Conservation (phyloP, 2,888 invertebrate species). For the Campopleginae sp. region DNA sequence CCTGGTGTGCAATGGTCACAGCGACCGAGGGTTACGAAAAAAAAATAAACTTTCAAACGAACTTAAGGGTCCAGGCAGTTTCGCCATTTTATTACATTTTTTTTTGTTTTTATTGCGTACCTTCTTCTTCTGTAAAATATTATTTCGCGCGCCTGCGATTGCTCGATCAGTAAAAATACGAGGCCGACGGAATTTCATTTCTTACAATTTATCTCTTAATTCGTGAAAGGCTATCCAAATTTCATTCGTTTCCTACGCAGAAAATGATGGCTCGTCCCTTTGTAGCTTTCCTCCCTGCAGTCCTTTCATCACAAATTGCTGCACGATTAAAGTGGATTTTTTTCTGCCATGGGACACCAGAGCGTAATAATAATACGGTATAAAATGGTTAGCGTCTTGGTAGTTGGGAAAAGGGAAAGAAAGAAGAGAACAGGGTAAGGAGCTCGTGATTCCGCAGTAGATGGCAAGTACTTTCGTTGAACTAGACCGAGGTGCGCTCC, state of each 20-base stretch:
- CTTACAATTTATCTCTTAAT: neutral
- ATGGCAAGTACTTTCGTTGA: constrained; percentile 20
- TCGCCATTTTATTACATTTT: neutral
- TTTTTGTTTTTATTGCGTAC: neutral
- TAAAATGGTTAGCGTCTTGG: constrained; percentile 21
- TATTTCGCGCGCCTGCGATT: neutral
- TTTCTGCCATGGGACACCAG: constrained; percentile 4
- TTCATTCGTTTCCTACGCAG: neutral
- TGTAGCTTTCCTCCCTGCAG: neutral
- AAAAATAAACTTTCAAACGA: constrained; percentile 2
- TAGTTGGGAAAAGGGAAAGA: neutral
- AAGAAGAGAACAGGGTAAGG: neutral
- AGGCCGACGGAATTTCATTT: neutral
- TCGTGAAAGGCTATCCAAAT: neutral
- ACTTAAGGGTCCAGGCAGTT: neutral
- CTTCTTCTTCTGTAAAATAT: neutral
- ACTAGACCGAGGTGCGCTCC: constrained; percentile 6
- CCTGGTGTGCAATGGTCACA: constrained; percentile 1
- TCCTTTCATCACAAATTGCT: constrained; percentile 22
- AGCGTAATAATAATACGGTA: constrained; percentile 26
- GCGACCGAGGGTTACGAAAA: neutral
- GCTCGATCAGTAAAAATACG: neutral
- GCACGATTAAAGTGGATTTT: constrained; percentile 29
- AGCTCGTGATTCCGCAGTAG: constrained; percentile 8
- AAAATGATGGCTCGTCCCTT: neutral